Base-by-base conservation (phyloP, 1,140 invertebrate genomes). In the Pseudomyrmex concolor region DNA sequence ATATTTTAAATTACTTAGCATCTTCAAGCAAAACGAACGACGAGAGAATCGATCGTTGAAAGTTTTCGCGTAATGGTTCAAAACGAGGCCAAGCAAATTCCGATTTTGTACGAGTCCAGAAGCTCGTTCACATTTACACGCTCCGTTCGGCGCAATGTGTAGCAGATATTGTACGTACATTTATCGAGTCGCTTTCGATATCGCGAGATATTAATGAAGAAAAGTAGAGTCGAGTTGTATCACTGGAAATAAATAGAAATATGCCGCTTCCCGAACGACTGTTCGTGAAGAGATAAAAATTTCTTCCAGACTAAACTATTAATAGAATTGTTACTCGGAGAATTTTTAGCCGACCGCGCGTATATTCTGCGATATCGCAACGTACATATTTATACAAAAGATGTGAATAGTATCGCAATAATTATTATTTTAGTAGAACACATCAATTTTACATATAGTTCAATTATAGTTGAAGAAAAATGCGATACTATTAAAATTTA, bases 271-370 rank as follows among this genome's bases (percentile, higher is more conserved):
- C 15, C 8, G 45, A 10, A 15, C 76, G 76, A 80, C 59, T 60
- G 54, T 19, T n/a, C 7, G 55, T 55, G 43, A 57, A 34, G 34
- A 34, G 55, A n/a, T 80, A 80, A 80, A 80, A 80, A 80, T 71
- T 34, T 48, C 73, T 22, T 70, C n/a, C 22, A 80, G 19, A 80
- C 71, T 54, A 43, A 34, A 43, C 12, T 80, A 80, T 80, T 80
- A 80, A 80, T 80, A 80, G 76, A 80, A 51, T 71, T 59, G 76
- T 80, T 80, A 54, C 76, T 55, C 54, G 8, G 76, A 12, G 51
- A 80, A 80, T 71, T 80, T 19, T 60, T 54, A 59, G 66, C 17
- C 19, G n/a, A 59, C 43, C 66, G 64, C 64, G 64, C 19, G 54
- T 80, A 59, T 22, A n/a, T 68, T 57, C 64, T 48, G 34, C 34